Percentiles rank a stretch among this genome's conserved stretches.
Conservation (phyloP, 2,888 invertebrate genomes). For the Phasia obesa region DNA sequence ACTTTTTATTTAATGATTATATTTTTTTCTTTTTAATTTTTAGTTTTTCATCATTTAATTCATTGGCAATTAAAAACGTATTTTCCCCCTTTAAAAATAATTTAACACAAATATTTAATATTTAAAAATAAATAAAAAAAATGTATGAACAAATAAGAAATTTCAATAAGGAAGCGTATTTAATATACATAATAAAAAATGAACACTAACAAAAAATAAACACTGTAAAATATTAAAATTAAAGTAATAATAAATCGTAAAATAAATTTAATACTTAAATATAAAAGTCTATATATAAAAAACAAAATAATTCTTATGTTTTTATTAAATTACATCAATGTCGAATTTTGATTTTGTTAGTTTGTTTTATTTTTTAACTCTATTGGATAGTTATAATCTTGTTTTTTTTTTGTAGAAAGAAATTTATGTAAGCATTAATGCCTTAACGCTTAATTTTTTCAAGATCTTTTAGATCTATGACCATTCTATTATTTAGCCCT, state of each 20-base stretch:
- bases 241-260: constrained; percentile 66
- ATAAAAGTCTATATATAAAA: constrained; percentile 69
- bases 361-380: background rate
- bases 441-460: no score
- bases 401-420: no score
- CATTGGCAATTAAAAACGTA: constrained; percentile 42
- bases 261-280: constrained; percentile 71
- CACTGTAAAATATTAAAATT: constrained; percentile 66
- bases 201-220: constrained; percentile 48
- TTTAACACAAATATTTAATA: constrained; percentile 61
- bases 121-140: constrained; percentile 43
- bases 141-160: constrained; percentile 49
- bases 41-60: constrained; percentile 38
- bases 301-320: constrained; percentile 38
- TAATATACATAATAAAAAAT: constrained; percentile 28
- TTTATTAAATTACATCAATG: no score
- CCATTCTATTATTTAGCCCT: no score
- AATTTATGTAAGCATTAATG: no score
- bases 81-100: constrained; percentile 28
- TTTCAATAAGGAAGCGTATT: constrained; percentile 41
- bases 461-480: no score
- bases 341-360: background rate
- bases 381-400: no score
- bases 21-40: constrained; percentile 24
- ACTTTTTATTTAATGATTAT: constrained; percentile 23